phyloP scores from a whole-genome alignment of 2,888 invertebrate genomes.

The Omphaloscelis lunosa region DNA sequence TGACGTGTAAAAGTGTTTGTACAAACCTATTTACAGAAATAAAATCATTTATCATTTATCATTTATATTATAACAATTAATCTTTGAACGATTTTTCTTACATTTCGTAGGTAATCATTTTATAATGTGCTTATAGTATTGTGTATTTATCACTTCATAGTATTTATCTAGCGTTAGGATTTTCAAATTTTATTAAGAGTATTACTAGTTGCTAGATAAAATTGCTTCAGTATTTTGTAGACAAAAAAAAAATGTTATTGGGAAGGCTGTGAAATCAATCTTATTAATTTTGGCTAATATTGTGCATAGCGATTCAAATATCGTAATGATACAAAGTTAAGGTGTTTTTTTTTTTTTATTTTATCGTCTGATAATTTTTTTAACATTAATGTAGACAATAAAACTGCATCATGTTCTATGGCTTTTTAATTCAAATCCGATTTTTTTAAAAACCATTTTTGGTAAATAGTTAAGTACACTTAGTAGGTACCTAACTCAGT shows the following conservation, averaged over 20 bases:
- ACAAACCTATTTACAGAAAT: too few species aligned
- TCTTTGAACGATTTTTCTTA: conserved; percentile 12
- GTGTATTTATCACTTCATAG: conserved; percentile 48
- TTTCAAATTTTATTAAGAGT: conserved; percentile 63
- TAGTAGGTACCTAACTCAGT: not conserved
- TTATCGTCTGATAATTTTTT: conserved; percentile 45
- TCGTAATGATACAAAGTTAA: conserved; percentile 20
- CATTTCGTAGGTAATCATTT: conserved; percentile 27
- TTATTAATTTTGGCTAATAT: conserved; percentile 29
- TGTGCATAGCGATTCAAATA: conserved; percentile 7
- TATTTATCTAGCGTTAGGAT: conserved; percentile 60
- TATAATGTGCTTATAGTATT: conserved; percentile 28
- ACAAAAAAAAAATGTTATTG: conserved; percentile 45
- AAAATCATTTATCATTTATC: too few species aligned
- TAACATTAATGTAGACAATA: conserved; percentile 61
- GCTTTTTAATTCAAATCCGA: conserved; percentile 41
- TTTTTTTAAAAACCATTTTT: not conserved
- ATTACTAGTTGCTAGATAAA: conserved; percentile 58
- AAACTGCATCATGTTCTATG: conserved; percentile 44
- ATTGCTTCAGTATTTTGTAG: conserved; percentile 59
- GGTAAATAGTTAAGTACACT: not conserved
- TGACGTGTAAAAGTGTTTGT: too few species aligned
- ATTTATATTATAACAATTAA: not conserved
- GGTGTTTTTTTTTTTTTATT: conserved; percentile 36
- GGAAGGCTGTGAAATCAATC: conserved; percentile 69